A percentile compares a stretch with the other conserved stretches of the same genome.
Evolutionary conservation across 2,888 invertebrate genomes (phyloP).

Genomic region (Aproaerema taeniolella): DNA sequence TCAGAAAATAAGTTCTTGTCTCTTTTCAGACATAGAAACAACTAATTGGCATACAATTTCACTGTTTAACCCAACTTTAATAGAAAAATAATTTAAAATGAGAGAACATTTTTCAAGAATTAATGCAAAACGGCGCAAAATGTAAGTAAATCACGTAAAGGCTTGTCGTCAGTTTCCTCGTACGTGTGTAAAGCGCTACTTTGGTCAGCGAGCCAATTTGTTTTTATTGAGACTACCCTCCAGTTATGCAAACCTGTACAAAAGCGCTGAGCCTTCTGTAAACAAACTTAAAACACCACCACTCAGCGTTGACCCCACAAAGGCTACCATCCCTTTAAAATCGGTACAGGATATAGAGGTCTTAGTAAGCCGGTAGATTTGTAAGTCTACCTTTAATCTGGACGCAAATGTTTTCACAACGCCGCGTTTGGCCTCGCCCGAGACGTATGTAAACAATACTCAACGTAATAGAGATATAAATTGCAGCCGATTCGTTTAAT

Average conservation of each 20-base stretch:
- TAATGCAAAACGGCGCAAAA: conserved; percentile 24
- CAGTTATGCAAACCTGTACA: conserved; percentile 73
- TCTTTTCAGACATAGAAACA: too few relatives aligned
- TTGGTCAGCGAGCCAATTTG: conserved; percentile 71
- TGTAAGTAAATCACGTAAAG: conserved; percentile 60
- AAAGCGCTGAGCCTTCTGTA: conserved; percentile 69
- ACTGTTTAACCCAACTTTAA: too few relatives aligned
- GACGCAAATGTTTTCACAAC: conserved; percentile 67
- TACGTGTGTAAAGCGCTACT: conserved; percentile 70
- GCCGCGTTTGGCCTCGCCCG: conserved; percentile 57
- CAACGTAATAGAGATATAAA: conserved; percentile 74
- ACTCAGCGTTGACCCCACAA: conserved; percentile 38
- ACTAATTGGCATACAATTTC: too few relatives aligned
- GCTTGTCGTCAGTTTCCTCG: conserved; percentile 69
- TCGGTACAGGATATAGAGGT: too few relatives aligned
- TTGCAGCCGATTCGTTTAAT: conserved; percentile 66
- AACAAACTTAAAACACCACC: conserved; percentile 62
- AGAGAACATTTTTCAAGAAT: too few relatives aligned
- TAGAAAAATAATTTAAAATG: too few relatives aligned
- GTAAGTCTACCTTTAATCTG: conserved; percentile 69
- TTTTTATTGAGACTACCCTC: conserved; percentile 76
- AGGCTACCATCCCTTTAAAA: conserved; percentile 21
- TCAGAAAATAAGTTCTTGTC: too few relatives aligned
- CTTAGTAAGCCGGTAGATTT: conserved; percentile 23
- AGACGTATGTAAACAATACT: conserved; percentile 68